These are phyloP conservation scores for Sylvia atricapilla DNA, from an alignment of 2,113 vertebrate species.

Conservation along the genomic window DNA sequence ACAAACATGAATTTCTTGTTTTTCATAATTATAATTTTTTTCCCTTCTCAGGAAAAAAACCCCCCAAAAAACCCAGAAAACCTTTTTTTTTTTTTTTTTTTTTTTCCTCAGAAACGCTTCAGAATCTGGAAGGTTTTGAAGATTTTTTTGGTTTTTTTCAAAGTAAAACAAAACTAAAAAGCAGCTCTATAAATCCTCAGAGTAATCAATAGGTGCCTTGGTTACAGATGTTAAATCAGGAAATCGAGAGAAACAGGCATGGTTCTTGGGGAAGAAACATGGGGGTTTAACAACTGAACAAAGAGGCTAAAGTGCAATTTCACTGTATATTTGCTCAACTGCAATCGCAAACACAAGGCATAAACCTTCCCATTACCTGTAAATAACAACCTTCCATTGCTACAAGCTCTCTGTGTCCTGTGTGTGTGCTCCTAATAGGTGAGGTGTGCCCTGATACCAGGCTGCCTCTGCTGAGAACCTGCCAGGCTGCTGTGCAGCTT, in stretches of 20 bases:
- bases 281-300: neutral
- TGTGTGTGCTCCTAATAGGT: neutral
- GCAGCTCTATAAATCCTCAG: neutral
- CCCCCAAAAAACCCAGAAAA: too few species aligned
- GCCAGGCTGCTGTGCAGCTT: neutral
- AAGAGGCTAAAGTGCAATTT: neutral
- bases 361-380: neutral
- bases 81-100: neutral
- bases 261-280: neutral
- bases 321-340: neutral
- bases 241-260: neutral
- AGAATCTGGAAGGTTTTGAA: fast-evolving
- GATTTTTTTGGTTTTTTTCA: neutral
- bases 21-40: neutral
- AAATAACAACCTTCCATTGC: neutral
- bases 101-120: neutral
- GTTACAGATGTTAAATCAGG: neutral
- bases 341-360: neutral
- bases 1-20: neutral
- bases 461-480: neutral
- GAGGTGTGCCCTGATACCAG: neutral
- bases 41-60: neutral
- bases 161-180: neutral
- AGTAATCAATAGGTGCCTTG: neutral
- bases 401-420: neutral